These are phyloP conservation scores for Anticlea derivata DNA, from an alignment of 2,888 invertebrate species.

Conservation along the genomic window DNA sequence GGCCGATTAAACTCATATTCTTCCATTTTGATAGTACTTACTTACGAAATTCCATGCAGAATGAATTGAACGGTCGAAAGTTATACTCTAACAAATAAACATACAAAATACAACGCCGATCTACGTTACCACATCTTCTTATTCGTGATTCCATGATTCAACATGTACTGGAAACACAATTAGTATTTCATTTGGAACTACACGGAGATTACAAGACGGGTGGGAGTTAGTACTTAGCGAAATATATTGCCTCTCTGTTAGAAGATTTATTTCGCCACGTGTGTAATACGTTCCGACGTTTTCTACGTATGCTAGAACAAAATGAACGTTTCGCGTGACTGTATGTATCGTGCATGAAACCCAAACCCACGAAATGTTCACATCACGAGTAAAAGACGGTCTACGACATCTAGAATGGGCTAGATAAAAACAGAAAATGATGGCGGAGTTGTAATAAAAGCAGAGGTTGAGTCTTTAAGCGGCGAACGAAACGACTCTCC, in stretches of 20 bases:
- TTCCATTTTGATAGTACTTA: too few species aligned
- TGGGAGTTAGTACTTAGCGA: slow-evolving; percentile 43
- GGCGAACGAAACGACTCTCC: slow-evolving; percentile 50
- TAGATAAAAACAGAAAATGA: slow-evolving; percentile 35
- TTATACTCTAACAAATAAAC: too few species aligned
- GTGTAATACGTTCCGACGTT: slow-evolving; percentile 33
- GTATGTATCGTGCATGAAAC: slow-evolving; percentile 10
- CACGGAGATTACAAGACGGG: slow-evolving; percentile 50
- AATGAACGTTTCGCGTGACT: slow-evolving; percentile 45
- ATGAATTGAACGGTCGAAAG: too few species aligned
- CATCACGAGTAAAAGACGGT: slow-evolving; percentile 30
- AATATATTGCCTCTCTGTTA: slow-evolving; percentile 47
- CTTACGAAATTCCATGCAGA: too few species aligned
- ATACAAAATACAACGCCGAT: too few species aligned
- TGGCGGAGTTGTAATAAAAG: slow-evolving; percentile 50
- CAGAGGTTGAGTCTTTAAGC: slow-evolving; percentile 55
- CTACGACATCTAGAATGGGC: slow-evolving; percentile 23
- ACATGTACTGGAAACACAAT: slow-evolving; percentile 53
- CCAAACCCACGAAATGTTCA: slow-evolving; percentile 13
- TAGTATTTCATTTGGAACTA: slow-evolving; percentile 57
- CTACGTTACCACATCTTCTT: too few species aligned
- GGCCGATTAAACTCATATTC: too few species aligned
- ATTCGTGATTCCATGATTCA: slow-evolving; percentile 34
- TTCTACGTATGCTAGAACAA: slow-evolving; percentile 35
- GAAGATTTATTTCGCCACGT: slow-evolving; percentile 44